These are phyloP conservation scores for Periparus ater DNA, from an alignment of 2,797 vertebrate species.

Conservation along the genomic window DNA sequence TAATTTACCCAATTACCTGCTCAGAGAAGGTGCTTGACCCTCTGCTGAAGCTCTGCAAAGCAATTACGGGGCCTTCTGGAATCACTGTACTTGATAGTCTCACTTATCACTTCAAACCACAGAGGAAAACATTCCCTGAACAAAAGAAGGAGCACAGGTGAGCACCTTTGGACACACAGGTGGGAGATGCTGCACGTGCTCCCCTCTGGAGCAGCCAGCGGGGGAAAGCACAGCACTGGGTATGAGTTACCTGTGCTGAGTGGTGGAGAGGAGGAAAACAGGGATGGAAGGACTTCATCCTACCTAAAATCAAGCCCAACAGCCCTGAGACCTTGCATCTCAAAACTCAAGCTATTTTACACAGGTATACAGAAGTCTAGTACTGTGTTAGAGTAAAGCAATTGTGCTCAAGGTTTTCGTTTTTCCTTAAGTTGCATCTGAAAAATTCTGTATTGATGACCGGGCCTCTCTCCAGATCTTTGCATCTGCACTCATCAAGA, in stretches of 20 bases:
- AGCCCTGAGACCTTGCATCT: background rate
- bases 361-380: background rate
- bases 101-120: background rate
- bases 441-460: background rate
- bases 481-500: background rate
- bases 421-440: background rate
- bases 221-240: background rate
- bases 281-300: background rate
- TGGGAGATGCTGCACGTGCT: background rate
- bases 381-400: background rate
- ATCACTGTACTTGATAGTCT: background rate
- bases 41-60: background rate
- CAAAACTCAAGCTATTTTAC: background rate
- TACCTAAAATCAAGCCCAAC: background rate
- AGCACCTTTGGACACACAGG: background rate
- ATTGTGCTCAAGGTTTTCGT: background rate
- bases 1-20: slow-evolving; percentile 17
- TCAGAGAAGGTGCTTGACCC: slow-evolving; percentile 23
- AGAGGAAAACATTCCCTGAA: background rate
- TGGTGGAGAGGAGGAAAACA: background rate
- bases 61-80: background rate
- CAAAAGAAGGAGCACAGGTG: background rate
- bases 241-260: background rate
- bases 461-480: background rate
- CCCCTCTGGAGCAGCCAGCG: background rate